Evolutionary conservation across 2,888 invertebrate genomes (phyloP).

Genomic region (Lithosia quadra): DNA sequence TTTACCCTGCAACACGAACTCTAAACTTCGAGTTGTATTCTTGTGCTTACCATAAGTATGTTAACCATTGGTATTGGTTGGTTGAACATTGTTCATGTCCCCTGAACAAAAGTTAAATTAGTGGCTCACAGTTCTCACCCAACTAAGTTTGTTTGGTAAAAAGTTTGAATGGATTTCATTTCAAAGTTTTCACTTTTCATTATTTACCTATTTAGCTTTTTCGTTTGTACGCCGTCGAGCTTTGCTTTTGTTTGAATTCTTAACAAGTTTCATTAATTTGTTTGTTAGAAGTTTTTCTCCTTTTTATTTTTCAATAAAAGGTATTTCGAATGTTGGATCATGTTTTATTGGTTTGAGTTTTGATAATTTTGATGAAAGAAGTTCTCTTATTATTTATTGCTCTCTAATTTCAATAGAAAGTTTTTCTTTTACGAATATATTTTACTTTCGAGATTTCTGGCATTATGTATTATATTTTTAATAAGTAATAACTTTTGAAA

Average conservation of each 20-base stretch:
- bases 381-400: conserved; percentile 37
- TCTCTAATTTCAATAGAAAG: conserved; percentile 30
- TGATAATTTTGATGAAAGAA: conserved; percentile 48
- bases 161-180: conserved; percentile 76
- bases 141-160: conserved; percentile 67
- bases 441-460: conserved; percentile 10
- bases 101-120: conserved; percentile 67
- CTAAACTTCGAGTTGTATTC: background rate
- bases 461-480: background rate
- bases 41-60: conserved; percentile 9
- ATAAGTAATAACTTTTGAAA: background rate
- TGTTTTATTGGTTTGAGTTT: conserved; percentile 39
- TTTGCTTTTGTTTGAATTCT: conserved; percentile 66
- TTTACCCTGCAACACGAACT: background rate
- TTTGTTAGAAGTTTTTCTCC: conserved; percentile 40
- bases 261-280: conserved; percentile 67
- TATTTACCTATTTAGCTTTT: conserved; percentile 74
- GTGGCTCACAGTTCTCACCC: conserved; percentile 54
- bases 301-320: conserved; percentile 37
- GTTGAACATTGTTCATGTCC: conserved; percentile 46
- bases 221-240: conserved; percentile 61
- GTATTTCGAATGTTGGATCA: conserved; percentile 31
- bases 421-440: conserved; percentile 34
- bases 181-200: conserved; percentile 73
- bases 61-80: conserved; percentile 9